Evolutionary conservation across 2,113 vertebrate species (phyloP), one percentile per base, ranked within the genome.

Genomic region (Nipponia nippon): DNA sequence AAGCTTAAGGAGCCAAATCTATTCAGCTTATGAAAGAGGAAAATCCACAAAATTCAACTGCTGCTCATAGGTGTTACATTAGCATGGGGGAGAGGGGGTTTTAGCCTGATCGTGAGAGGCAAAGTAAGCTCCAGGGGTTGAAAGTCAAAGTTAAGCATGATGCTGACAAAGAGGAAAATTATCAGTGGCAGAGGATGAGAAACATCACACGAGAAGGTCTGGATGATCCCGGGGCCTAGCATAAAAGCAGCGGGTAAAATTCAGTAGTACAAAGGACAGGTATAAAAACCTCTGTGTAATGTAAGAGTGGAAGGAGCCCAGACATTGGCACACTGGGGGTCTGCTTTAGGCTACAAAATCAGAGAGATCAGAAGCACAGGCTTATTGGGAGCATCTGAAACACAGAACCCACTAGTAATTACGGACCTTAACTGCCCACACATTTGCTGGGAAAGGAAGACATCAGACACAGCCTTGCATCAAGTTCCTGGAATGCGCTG

Each of bases 341-440:
- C 92, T 94, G 95, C 96, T 96, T 86, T 47, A 93, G 93, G 96
- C 95, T 94, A 94, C 82, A 73, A 63, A 94, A 77, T 42, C 62
- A 83, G 66, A 62, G 79, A 90, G 92, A 94, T 95, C 75, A 78
- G 93, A 97, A 92, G 91, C 76, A 91, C 11, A 15, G 87, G 77
- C 91, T 95, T 96, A 97, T 91, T 96, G 80, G 81, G 81, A 97
- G 94, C 94, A 96, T 95, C 91, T 97, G 95, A 96, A 96, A 84
- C 70, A 89, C 91, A 96, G 87, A 94, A 94, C 49, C 55, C 38
- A 1, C 66, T 88, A 85, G 82, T 96, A 96, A 96, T 97, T 95
- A 96, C 67, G 82, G 62, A 88, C 66, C 58, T 85, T 96, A 97
- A 95, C 92, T 95, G 90, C 87, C 87, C 85, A 86, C 90, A 97